phyloP scores from a whole-genome alignment of 2,113 vertebrate genomes.

The Hypocryptadius cinnamomeus region DNA sequence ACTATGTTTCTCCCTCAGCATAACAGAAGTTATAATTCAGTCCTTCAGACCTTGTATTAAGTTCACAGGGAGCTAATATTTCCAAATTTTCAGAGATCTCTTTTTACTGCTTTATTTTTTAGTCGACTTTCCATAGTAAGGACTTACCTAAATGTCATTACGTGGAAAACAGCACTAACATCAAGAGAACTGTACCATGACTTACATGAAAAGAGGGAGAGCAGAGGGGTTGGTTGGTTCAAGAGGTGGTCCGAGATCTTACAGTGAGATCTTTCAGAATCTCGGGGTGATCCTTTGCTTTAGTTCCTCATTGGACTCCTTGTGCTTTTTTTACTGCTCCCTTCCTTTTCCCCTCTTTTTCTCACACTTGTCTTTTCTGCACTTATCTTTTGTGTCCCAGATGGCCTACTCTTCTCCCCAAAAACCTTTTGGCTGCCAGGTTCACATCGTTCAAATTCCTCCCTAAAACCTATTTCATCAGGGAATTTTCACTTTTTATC shows the following conservation, averaged over 20 bases:
- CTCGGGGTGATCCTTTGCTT: background rate
- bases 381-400: background rate
- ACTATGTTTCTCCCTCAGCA: background rate
- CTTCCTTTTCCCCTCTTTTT: background rate
- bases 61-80: background rate
- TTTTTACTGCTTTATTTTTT: background rate
- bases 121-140: background rate
- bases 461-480: background rate
- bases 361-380: background rate
- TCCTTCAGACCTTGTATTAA: background rate
- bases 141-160: background rate
- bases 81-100: background rate
- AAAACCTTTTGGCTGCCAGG: background rate
- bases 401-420: background rate
- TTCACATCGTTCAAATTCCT: slow-evolving; percentile 18
- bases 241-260: background rate
- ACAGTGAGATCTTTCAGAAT: background rate
- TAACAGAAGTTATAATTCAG: background rate
- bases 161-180: background rate
- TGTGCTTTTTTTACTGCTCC: background rate
- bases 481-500: slow-evolving; percentile 25
- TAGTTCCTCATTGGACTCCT: background rate
- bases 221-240: background rate
- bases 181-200: background rate
- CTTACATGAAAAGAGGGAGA: background rate